Percentiles rank a stretch among this genome's conserved stretches.
phyloP scores from a whole-genome alignment of 2,113 vertebrate genomes.

The Heterochromis multidens region DNA sequence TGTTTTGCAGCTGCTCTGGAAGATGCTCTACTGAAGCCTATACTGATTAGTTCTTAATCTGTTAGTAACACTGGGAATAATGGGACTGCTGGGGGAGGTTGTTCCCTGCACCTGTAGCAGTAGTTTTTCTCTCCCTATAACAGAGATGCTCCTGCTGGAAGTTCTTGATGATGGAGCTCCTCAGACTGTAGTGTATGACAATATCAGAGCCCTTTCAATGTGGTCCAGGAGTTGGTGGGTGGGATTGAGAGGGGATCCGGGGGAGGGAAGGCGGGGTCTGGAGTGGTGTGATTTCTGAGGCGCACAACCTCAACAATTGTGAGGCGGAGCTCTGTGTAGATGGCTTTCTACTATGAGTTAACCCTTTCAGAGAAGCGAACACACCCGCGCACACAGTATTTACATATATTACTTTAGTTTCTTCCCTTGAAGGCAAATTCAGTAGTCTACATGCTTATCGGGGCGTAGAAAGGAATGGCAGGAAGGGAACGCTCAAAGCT shows the following conservation, averaged over 20 bases:
- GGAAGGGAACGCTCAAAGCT: neutral
- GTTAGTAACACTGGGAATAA: neutral
- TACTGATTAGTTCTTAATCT: neutral
- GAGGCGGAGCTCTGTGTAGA: conserved; percentile 47
- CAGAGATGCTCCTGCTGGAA: neutral
- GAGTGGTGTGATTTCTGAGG: conserved; percentile 77
- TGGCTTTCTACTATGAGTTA: conserved; percentile 44
- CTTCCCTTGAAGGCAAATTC: neutral
- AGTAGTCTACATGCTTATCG: neutral
- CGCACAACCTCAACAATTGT: conserved; percentile 32
- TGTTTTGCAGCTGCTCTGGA: conserved; percentile 8
- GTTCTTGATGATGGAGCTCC: conserved; percentile 11
- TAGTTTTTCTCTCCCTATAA: fast-evolving
- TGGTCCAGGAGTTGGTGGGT: conserved; percentile 52
- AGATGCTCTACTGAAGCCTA: neutral
- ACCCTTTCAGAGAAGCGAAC: conserved; percentile 33
- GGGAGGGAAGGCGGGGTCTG: conserved; percentile 31
- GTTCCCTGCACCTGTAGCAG: neutral
- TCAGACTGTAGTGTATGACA: conserved; percentile 56
- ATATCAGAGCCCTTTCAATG: conserved; percentile 70
- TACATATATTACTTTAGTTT: neutral
- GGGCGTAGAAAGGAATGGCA: neutral
- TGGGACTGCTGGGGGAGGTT: neutral
- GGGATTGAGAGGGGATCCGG: conserved; percentile 43
- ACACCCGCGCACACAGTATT: neutral